Base-by-base conservation (phyloP, 53 echinoderm and acorn worm genomes). In the Echinarachnius parma region DNA sequence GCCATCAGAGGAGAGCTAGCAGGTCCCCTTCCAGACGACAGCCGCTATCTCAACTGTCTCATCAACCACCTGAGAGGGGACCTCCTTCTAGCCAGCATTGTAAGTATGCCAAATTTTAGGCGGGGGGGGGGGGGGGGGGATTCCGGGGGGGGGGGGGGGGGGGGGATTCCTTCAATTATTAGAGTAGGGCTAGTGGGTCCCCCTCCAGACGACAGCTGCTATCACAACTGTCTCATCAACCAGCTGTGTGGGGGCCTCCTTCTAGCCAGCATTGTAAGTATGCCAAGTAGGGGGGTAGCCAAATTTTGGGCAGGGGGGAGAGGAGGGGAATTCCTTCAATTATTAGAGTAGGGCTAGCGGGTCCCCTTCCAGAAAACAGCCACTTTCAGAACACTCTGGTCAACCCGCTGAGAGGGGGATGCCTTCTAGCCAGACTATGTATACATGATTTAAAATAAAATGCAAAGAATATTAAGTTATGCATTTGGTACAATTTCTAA, bases 51-150 rank as follows among this genome's bases (percentile, higher is more conserved):
- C 42, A 25, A 13, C 42, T 44, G 11, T 64, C 64, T 27, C 45
- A 25, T 4, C 45, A 64, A 4, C 14, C 30, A 15, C 42, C 64
- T 14, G 64, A 64, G 24, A 39, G 45, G 11, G 64, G 64, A 5
- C 64, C 64, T 45, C 13, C 64, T 42, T 39, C 42, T 23, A 44
- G 64, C 44, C 64, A 60, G 10, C 61, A 64, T 30, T 64, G 64
- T 64, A 28, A 64, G 45, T 44, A 0, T 5, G 14, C 7, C 1
- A n/a, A n/a, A n/a, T n/a, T n/a, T n/a, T n/a, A n/a, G n/a, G n/a
- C n/a, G n/a, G n/a, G n/a, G n/a, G n/a, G n/a, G n/a, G n/a, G n/a
- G n/a, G n/a, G n/a, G n/a, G n/a, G n/a, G n/a, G n/a, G n/a, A n/a
- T n/a, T n/a, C n/a, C n/a, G n/a, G n/a, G n/a, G n/a, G n/a, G n/a